These are phyloP conservation scores for Andrena chrysosceles DNA, from an alignment of 2,888 invertebrate species.

Conservation along the genomic window DNA sequence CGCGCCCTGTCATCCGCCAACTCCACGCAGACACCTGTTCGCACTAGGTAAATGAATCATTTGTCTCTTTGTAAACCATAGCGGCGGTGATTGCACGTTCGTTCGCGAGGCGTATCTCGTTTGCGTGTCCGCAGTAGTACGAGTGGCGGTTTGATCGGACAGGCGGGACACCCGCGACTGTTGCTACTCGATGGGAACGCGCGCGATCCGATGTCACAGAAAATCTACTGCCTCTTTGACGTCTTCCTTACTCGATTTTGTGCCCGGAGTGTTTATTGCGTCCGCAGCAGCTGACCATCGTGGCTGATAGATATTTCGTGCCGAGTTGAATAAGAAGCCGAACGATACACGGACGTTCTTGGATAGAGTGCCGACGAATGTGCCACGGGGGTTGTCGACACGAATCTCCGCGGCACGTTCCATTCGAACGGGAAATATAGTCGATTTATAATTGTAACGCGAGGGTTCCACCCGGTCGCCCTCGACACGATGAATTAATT, in stretches of 20 bases:
- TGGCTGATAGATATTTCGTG: no score
- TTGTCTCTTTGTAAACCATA: not conserved
- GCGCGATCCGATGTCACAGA: not conserved
- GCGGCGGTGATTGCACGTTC: not conserved
- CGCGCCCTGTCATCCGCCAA: not conserved
- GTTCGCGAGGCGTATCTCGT: not conserved
- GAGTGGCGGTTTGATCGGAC: slow-evolving; percentile 31
- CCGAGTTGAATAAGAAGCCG: no score
- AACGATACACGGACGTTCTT: no score
- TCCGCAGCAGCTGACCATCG: no score
- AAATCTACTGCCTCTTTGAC: no score
- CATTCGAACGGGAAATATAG: no score
- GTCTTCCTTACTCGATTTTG: no score
- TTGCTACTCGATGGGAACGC: not conserved
- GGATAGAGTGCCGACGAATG: no score
- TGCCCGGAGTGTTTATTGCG: no score
- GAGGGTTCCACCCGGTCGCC: slow-evolving; percentile 21
- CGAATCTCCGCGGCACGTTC: no score
- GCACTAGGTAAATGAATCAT: not conserved
- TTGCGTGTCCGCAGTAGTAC: slow-evolving; percentile 27
- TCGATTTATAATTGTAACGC: slow-evolving; percentile 11
- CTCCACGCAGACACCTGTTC: not conserved
- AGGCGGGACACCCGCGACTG: not conserved
- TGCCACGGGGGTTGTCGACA: no score
- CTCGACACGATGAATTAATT: slow-evolving; percentile 34